Evolutionary conservation across 1,140 invertebrate genomes (phyloP), one percentile per base, ranked within the genome.

Genomic region (Pinna nobilis): DNA sequence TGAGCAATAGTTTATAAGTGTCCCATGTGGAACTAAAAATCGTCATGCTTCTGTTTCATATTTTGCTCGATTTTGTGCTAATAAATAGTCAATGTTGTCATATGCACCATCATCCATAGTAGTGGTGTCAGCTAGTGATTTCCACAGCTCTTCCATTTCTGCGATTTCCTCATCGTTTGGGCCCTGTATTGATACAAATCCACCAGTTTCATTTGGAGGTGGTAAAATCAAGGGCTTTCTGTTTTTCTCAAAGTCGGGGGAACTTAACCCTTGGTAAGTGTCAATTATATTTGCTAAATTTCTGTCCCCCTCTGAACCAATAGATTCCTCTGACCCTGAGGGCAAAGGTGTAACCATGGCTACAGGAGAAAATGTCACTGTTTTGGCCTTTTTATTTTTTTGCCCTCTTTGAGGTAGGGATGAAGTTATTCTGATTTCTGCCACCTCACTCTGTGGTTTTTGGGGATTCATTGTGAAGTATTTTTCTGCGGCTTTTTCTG

Each of bases 301-400:
- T 51, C 57, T 76, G 13, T 74, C 63, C 13, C 60, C 51, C 49
- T 81, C 76, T 18, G 75, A 75, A 13, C 76, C 76, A 44, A 81
- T 68, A 11, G 85, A 85, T 63, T 85, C 85, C 44, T 86, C 82
- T 1, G 82, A 84, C 20, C 80, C 85, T 3, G 82, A 84, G 15
- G 80, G 81, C 50, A 86, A 65, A 37, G 85, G 85, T 28, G 83
- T 84, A 33, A 85, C 83, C 81, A 85, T 84, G 65, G 83, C 83
- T 41, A 85, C 83, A 20, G 83, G 85, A 35, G 81, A 85, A 76
- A 85, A 86, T 44, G 82, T 85, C 0, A 85, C 83, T 33, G 76
- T 85, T 79, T 86, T 86, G 61, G 77, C 71, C 66, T 79, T 74
- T 23, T 72, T 75, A 37, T 71, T 76, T 44, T 69, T 79, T 37